A percentile compares a stretch with the other conserved stretches of the same genome.
Conservation (phyloP, 1,140 invertebrate genomes). For the Plutomurus gul region DNA sequence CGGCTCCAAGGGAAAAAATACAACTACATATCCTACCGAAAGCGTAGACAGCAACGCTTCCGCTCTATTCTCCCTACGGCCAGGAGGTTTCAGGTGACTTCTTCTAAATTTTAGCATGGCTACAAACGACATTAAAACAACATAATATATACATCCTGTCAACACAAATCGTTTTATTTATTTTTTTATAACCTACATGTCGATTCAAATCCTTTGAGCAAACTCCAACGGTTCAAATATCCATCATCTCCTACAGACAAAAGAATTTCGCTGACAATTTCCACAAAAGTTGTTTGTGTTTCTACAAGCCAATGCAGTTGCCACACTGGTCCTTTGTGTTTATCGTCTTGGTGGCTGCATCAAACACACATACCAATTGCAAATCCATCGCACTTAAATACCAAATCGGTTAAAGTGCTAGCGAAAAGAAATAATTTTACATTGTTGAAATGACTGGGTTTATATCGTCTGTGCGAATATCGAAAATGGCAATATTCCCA, state of each 20-base stretch:
- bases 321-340: constrained; percentile 51
- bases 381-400: too few relatives aligned
- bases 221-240: constrained; percentile 44
- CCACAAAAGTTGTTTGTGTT: constrained; percentile 40
- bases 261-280: constrained; percentile 37
- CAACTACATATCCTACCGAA: constrained; percentile 37
- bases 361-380: neutral
- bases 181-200: too few relatives aligned
- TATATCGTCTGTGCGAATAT: constrained; percentile 33
- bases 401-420: neutral
- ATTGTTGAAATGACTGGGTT: constrained; percentile 30
- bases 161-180: too few relatives aligned
- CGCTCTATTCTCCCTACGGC: constrained; percentile 45
- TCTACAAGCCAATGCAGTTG: constrained; percentile 47
- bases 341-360: constrained; percentile 30
- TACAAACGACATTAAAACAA: neutral
- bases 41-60: constrained; percentile 46
- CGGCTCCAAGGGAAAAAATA: constrained; percentile 45
- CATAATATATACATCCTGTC: too few relatives aligned
- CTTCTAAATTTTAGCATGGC: constrained; percentile 47
- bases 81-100: constrained; percentile 45
- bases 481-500: constrained; percentile 50
- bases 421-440: neutral
- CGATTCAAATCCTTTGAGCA: constrained; percentile 46
- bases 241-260: constrained; percentile 51